Percentiles rank a stretch among this genome's conserved stretches.
Evolutionary conservation across 2,113 vertebrate species (phyloP).

Genomic region (Myotis davidii): DNA sequence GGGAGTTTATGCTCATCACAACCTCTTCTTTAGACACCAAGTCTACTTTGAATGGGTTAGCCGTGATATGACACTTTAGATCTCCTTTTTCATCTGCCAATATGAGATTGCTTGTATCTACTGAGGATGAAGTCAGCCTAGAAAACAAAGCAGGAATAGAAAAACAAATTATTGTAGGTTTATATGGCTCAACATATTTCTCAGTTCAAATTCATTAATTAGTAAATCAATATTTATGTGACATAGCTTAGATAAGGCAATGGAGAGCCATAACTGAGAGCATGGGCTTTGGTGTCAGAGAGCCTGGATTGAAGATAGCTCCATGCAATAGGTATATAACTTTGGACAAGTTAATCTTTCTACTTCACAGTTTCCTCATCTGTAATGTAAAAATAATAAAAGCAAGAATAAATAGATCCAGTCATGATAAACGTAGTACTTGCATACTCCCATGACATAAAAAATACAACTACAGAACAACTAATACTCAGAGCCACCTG

Average conservation of each 20-base stretch:
- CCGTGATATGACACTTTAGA: slow-evolving; percentile 85
- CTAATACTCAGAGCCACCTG: background rate
- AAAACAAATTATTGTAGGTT: slow-evolving; percentile 16
- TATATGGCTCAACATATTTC: background rate
- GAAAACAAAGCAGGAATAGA: slow-evolving; percentile 56
- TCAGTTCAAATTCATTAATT: slow-evolving; percentile 21
- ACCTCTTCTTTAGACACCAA: slow-evolving; percentile 86
- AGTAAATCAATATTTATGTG: background rate
- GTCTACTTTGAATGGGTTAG: slow-evolving; percentile 90
- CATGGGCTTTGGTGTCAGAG: background rate
- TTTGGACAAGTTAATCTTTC: background rate
- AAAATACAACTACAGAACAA: background rate
- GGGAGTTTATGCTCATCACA: slow-evolving; percentile 90
- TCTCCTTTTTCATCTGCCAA: slow-evolving; percentile 84
- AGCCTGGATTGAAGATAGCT: background rate
- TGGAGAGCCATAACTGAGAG: background rate
- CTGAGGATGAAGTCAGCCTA: slow-evolving; percentile 87
- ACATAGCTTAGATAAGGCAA: background rate
- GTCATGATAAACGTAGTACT: background rate
- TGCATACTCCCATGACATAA: background rate
- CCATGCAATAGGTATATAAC: background rate
- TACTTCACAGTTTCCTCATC: background rate
- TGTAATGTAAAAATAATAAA: slow-evolving; percentile 40
- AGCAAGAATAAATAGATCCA: background rate
- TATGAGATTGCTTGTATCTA: slow-evolving; percentile 81